Percentiles rank a stretch among this genome's conserved stretches.
Conservation (phyloP, 2,888 invertebrate species). For the Caenorhabditis sp. region DNA sequence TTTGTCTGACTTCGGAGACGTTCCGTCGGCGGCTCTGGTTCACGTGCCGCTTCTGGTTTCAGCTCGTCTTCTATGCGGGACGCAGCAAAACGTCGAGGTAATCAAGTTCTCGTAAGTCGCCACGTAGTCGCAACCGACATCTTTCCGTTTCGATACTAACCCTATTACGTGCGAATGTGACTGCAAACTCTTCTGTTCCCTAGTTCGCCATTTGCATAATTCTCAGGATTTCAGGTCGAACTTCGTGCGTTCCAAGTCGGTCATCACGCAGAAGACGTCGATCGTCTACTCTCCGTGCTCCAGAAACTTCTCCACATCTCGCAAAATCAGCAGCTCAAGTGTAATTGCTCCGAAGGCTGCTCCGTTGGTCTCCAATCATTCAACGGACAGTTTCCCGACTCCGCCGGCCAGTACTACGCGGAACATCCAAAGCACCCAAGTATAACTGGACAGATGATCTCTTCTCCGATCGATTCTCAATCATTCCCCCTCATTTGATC, state of each 20-base stretch:
- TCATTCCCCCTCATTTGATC: background rate
- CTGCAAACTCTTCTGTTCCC: conserved; percentile 1
- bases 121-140: background rate
- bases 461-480: background rate
- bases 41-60: conserved; percentile 62
- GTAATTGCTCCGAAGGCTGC: conserved; percentile 12
- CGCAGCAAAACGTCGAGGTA: conserved; percentile 55
- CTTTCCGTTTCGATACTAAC: conserved; percentile 21
- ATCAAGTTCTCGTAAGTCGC: conserved; percentile 52
- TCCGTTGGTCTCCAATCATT: conserved; percentile 35
- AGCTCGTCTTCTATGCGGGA: conserved; percentile 51
- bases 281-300: conserved; percentile 65
- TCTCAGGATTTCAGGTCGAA: conserved; percentile 43
- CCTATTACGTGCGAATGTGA: conserved; percentile 15
- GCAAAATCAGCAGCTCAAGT: conserved; percentile 43
- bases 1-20: conserved; percentile 74
- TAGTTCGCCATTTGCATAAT: conserved; percentile 17
- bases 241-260: conserved; percentile 61
- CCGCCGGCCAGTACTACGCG: conserved; percentile 48
- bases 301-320: conserved; percentile 55
- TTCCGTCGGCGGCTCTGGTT: conserved; percentile 71
- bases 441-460: background rate
- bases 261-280: conserved; percentile 69
- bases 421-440: conserved; percentile 42
- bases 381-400: conserved; percentile 44